Base-by-base conservation (phyloP, 2,888 invertebrate species). In the Chesias legatella region DNA sequence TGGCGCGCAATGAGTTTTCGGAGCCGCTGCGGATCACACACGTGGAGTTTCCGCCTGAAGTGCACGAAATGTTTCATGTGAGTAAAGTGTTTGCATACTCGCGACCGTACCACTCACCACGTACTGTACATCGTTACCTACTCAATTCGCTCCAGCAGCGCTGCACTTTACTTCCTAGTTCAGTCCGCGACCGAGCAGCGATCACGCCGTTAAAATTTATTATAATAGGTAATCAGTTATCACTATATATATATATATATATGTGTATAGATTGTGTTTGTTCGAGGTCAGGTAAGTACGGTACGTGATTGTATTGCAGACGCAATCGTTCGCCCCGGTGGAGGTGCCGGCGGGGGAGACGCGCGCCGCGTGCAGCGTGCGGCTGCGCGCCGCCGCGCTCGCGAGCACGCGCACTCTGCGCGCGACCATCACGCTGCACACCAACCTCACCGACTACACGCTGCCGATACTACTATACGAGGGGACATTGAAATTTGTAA, bases 381-480 rank as follows among this genome's bases (percentile, higher is more conserved):
- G 33, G 4, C 33, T 29, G 58, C 57, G 51, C 46, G 52, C 47
- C 33, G 31, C n/a, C 24, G 36, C 43, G 46, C 40, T 43, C 51
- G 48, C 25, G 27, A 40, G 24, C 31, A 10, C 53, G 27, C 44
- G 24, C 31, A 10, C 53, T 25, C 44, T 13, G 31, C 28, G 79
- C 35, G 51, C 53, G 38, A 37, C 5, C 33, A 35, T 89, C 34
- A 55, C 60, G 37, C 73, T 90, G 53, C 75, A 67, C 57, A 90
- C 90, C 53, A 90, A 90, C 73, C 66, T 89, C 33, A 77, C 76
- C 0, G 67, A 64, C 28, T 89, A 90, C 65, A 53, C 68, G 54
- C 58, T 90, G 63, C 88, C 89, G 32, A 55, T 91, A 53, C 62
- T 77, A 21, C 71, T 86, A 5, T 88, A 89, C 73, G 73, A 69